Conservation (phyloP, 2,113 vertebrate species). For the Pterocles gutturalis region DNA sequence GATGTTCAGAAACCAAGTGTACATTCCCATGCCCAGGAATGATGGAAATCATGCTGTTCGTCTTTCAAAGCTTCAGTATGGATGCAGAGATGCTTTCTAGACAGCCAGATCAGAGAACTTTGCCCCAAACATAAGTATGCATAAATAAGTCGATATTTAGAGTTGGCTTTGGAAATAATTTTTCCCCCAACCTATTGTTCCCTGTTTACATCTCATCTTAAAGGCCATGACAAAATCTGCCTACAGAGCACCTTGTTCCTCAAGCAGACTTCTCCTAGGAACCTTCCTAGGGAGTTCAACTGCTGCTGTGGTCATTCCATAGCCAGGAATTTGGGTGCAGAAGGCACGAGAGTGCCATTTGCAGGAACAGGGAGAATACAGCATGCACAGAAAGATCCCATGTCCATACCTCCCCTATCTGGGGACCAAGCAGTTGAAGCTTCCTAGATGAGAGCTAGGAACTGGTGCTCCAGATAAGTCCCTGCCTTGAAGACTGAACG, state of each 20-base stretch:
- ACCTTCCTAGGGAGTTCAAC: not conserved
- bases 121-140: not conserved
- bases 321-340: not conserved
- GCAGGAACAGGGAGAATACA: not conserved
- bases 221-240: not conserved
- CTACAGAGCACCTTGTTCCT: not conserved
- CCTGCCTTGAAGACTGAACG: not conserved
- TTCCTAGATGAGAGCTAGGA: not conserved
- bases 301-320: not conserved
- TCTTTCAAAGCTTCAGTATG: not conserved
- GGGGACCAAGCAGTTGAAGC: not conserved
- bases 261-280: not conserved
- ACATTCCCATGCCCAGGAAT: not conserved
- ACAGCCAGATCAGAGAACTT: not conserved
- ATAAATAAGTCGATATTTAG: not conserved
- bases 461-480: not conserved
- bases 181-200: not conserved
- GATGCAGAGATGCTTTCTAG: not conserved
- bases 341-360: not conserved
- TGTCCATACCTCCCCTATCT: not conserved
- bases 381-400: not conserved
- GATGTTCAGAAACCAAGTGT: not conserved
- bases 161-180: not conserved
- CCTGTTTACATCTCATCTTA: not conserved
- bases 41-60: not conserved